Evolutionary conservation across 2,888 invertebrate genomes (phyloP).

Genomic region (Tetrapedia diversipes): DNA sequence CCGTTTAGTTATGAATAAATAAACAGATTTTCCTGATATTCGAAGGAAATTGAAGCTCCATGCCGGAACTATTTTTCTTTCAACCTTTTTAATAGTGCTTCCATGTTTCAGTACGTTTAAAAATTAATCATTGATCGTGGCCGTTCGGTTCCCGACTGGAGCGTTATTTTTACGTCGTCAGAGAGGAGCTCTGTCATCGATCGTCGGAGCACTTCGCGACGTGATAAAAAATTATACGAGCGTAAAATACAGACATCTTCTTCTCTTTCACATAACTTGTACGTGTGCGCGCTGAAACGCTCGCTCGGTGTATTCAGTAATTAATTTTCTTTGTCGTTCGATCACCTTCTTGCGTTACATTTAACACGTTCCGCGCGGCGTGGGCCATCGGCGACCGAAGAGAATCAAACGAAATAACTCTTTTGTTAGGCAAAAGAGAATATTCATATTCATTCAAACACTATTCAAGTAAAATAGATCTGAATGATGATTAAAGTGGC

Average conservation of each 20-base stretch:
- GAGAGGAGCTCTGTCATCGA: slow-evolving; percentile 38
- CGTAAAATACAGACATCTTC: slow-evolving; percentile 25
- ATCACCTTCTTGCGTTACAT: slow-evolving; percentile 9
- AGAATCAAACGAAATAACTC: neutral
- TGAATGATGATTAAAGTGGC: neutral
- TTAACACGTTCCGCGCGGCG: slow-evolving; percentile 3
- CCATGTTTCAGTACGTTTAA: neutral
- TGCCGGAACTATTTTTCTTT: too few relatives aligned
- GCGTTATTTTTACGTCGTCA: slow-evolving; percentile 31
- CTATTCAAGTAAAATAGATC: neutral
- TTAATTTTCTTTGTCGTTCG: slow-evolving; percentile 27
- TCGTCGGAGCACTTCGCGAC: slow-evolving; percentile 32
- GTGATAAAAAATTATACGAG: slow-evolving; percentile 40
- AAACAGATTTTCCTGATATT: too few relatives aligned
- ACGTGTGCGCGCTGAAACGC: slow-evolving; percentile 15
- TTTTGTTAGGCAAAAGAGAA: neutral
- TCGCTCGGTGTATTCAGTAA: slow-evolving; percentile 5
- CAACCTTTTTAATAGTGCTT: too few relatives aligned
- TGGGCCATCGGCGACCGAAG: neutral
- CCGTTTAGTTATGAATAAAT: too few relatives aligned
- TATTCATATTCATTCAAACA: neutral
- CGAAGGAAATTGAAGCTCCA: too few relatives aligned
- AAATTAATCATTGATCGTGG: neutral
- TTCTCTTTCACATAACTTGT: slow-evolving; percentile 21
- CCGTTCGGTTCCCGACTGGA: neutral